Conservation (phyloP, 2,113 vertebrate genomes). For the Narcine bancroftii region DNA sequence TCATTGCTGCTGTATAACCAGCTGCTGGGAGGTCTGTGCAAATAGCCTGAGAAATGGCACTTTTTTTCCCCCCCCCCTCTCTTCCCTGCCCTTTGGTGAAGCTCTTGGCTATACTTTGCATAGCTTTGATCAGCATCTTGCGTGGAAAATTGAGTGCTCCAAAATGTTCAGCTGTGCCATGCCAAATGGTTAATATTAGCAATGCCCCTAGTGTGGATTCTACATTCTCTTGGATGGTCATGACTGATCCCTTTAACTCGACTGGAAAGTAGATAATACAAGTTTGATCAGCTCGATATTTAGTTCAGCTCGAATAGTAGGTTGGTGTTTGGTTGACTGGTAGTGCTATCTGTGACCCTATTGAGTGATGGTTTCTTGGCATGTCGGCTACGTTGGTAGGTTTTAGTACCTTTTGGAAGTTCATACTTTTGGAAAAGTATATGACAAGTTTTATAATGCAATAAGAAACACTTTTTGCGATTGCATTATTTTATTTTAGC, state of each 20-base stretch:
- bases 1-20: conserved; percentile 26
- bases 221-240: not conserved
- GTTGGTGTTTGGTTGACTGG: not conserved
- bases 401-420: not conserved
- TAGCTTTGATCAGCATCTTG: not conserved
- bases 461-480: conserved; percentile 4
- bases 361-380: not conserved
- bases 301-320: not conserved
- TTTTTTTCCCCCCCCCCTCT: not conserved
- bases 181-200: conserved; percentile 16
- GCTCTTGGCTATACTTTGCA: not conserved
- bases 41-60: not conserved
- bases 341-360: not conserved
- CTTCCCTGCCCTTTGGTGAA: conserved; percentile 8
- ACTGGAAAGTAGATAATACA: conserved; percentile 14
- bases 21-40: conserved; percentile 7
- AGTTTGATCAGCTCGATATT: not conserved
- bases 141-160: not conserved
- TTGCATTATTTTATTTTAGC: conserved; percentile 53
- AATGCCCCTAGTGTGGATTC: not conserved
- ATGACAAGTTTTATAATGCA: not conserved
- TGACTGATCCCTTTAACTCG: not conserved
- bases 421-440: not conserved
- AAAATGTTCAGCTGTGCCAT: not conserved
- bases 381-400: not conserved